These are phyloP conservation scores for Motacilla alba DNA, from an alignment of 2,113 vertebrate species.

Conservation along the genomic window DNA sequence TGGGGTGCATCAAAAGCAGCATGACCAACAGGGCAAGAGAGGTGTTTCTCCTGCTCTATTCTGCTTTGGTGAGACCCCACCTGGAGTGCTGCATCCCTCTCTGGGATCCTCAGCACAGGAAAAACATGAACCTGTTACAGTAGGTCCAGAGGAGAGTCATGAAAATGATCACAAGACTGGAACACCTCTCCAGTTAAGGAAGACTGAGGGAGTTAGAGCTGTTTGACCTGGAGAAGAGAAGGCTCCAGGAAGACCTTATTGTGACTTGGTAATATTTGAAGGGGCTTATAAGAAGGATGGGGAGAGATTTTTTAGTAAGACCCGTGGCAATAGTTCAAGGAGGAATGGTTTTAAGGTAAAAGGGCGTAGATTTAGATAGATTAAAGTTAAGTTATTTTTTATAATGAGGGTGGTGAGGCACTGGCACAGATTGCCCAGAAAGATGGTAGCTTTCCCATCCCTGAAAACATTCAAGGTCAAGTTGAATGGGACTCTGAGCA, in stretches of 20 bases:
- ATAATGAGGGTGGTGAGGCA: accelerated
- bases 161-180: not conserved
- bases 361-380: not conserved
- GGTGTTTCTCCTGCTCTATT: not conserved
- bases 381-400: not conserved
- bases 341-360: not conserved
- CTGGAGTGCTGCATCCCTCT: accelerated
- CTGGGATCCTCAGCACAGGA: accelerated
- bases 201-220: not conserved
- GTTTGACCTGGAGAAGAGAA: not conserved
- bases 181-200: accelerated
- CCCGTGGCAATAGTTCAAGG: not conserved
- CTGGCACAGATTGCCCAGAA: not conserved
- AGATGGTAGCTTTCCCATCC: not conserved
- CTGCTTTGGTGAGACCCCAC: not conserved
- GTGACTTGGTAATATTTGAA: not conserved
- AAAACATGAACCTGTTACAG: not conserved
- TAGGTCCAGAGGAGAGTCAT: accelerated
- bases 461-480: not conserved
- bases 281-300: not conserved
- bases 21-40: accelerated
- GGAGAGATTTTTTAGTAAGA: not conserved
- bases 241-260: not conserved
- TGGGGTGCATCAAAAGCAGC: not conserved
- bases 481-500: not conserved